Percentiles rank a stretch among this genome's conserved stretches.
Conservation (phyloP, 2,888 invertebrate species). For the Drosophila diplacantha region DNA sequence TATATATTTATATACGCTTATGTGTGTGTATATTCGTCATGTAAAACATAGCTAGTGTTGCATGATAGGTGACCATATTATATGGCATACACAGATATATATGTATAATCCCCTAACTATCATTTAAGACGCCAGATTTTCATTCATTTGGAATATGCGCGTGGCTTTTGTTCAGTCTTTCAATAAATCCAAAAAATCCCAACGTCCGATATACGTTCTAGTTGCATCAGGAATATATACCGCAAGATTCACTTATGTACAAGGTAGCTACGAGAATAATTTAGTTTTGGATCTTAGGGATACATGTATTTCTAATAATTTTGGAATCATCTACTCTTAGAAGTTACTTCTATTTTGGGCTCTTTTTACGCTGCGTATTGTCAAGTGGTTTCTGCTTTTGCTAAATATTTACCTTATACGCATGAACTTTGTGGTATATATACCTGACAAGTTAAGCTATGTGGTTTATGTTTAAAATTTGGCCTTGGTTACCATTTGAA, state of each 20-base stretch:
- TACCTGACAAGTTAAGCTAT: constrained; percentile 23
- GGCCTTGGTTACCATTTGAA: constrained; percentile 44
- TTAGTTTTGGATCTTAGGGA: constrained; percentile 8
- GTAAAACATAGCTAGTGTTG: constrained; percentile 62
- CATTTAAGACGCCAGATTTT: constrained; percentile 54
- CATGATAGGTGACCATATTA: constrained; percentile 43
- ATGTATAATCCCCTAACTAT: constrained; percentile 46
- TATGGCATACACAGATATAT: constrained; percentile 36
- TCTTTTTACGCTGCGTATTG: constrained; percentile 24
- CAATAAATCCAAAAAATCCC: constrained; percentile 59
- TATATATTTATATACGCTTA: constrained; percentile 18
- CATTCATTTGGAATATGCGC: constrained; percentile 53
- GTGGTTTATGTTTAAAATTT: constrained; percentile 52
- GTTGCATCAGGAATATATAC: constrained; percentile 7
- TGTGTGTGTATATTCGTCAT: constrained; percentile 19
- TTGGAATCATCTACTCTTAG: constrained; percentile 24
- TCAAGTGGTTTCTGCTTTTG: constrained; percentile 17
- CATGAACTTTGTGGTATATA: constrained; percentile 15
- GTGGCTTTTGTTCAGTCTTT: constrained; percentile 60
- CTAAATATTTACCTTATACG: constrained; percentile 23
- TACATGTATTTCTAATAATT: constrained; percentile 1
- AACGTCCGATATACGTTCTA: constrained; percentile 49
- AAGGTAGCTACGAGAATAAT: constrained; percentile 11
- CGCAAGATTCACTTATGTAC: constrained; percentile 10
- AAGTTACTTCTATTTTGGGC: constrained; percentile 14